Base-by-base conservation (phyloP, 2,797 vertebrate species). In the Esox masquinongy region DNA sequence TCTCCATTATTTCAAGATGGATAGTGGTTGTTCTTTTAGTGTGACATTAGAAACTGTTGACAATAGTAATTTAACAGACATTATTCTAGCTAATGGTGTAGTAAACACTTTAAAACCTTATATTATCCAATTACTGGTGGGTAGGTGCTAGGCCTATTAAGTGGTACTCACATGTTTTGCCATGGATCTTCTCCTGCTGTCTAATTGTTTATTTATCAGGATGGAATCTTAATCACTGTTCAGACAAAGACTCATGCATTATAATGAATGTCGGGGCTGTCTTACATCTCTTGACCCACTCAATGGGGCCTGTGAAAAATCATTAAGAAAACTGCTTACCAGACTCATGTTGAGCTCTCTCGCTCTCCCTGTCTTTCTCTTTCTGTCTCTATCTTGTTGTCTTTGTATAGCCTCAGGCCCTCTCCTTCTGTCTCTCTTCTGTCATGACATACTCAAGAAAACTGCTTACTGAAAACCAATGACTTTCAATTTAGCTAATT, bases 131-230 rank as follows among this genome's bases (percentile, higher is more conserved):
- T 14, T 9, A n/a, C 51, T 9, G 19, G 5, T 26, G n/a, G 68
- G 19, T 5, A 4, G 12, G 51, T 31, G 36, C 51, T 17, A 59
- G 31, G 51, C 26, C 17, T 17, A 51, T 17, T n/a, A 51, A 5
- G 19, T 9, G n/a, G 36, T 51, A 11, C 74, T 31, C 50, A 75
- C 26, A 43, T 63, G 39, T 74, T 83, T 77, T 77, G 70, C 73
- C 74, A 68, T 72, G 73, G 76, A 74, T 83, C 72, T 73, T 51
- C 59, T 82, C 36, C 29, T 53, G 73, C 83, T 83, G 75, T 84
- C 79, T 88, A 82, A 85, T 89, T 88, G 84, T 76, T 81, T 85
- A 77, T 89, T 89, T 61, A 91, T 88, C 74, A 50, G 22, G 34
- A 63, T 72, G 76, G 78, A 82, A 77, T 68, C 79, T 86, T 86